These are phyloP conservation scores for Chaitophorus viminalis DNA, from an alignment of 2,888 invertebrate species.

Conservation along the genomic window DNA sequence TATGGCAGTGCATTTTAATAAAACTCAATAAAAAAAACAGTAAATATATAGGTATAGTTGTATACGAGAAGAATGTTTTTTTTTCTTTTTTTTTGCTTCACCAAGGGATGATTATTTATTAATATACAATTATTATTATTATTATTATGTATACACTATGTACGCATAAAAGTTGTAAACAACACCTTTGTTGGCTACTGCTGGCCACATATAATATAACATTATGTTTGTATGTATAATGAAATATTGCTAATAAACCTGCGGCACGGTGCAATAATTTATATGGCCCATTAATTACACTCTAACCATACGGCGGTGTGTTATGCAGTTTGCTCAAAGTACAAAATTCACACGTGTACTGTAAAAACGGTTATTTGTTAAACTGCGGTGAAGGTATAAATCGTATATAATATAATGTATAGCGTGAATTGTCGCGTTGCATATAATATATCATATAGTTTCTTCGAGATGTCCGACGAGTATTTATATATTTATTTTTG, in stretches of 20 bases:
- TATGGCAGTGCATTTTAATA: background rate
- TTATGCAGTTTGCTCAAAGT: background rate
- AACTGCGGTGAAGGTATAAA: background rate
- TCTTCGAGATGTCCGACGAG: background rate
- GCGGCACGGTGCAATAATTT: background rate
- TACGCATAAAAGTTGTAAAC: background rate
- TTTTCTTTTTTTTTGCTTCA: background rate
- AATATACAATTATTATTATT: background rate
- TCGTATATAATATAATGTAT: background rate
- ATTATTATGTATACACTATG: background rate
- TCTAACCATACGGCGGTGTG: background rate
- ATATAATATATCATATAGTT: background rate
- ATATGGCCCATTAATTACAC: constrained; percentile 22
- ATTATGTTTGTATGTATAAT: background rate
- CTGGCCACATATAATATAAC: background rate
- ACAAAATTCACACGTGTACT: constrained; percentile 29
- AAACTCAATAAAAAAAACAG: too few species aligned
- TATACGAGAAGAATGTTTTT: background rate
- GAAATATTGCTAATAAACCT: constrained; percentile 22
- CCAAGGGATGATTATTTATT: background rate
- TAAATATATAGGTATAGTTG: background rate
- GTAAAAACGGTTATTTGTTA: constrained; percentile 32
- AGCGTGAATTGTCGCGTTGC: background rate
- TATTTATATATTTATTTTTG: background rate
- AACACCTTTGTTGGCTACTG: background rate